Evolutionary conservation across 2,888 invertebrate species (phyloP).

Genomic region (Hypsopygia costalis): DNA sequence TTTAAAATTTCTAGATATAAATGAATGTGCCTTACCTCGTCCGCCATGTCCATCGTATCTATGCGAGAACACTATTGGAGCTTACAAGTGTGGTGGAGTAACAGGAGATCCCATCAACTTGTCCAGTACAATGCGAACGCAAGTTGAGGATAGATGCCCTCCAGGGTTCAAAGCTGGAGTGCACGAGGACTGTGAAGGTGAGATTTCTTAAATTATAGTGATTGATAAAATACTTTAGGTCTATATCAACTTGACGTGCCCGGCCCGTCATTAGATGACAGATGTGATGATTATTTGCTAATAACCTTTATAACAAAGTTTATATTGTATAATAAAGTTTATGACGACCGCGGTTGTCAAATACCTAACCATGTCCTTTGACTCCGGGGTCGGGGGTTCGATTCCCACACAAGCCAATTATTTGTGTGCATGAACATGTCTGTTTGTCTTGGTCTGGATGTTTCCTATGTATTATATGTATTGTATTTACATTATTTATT

Average conservation of each 20-base stretch:
- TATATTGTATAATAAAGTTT: no score
- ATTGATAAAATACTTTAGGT: neutral
- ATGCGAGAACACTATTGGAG: conserved; percentile 73
- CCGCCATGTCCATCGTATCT: conserved; percentile 60
- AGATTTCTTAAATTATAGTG: conserved; percentile 1
- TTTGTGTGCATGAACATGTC: no score
- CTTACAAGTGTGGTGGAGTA: conserved; percentile 65
- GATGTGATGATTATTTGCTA: no score
- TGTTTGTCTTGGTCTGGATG: no score
- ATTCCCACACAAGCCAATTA: no score
- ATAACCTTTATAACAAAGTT: no score
- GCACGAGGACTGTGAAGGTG: conserved; percentile 74
- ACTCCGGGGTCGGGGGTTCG: no score
- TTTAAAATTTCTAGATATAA: conserved; percentile 87
- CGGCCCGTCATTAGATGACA: no score
- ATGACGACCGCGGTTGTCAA: no score
- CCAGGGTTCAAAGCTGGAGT: conserved; percentile 67
- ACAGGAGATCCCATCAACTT: conserved; percentile 52
- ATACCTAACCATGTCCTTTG: no score
- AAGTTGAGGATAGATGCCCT: conserved; percentile 68
- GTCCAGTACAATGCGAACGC: conserved; percentile 24
- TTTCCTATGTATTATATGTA: no score
- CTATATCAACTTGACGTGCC: neutral
- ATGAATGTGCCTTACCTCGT: conserved; percentile 85
- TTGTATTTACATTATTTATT: no score